A percentile compares a stretch with the other conserved stretches of the same genome.
phyloP scores from a whole-genome alignment of 1,140 invertebrate genomes.

The Subanguina moxae region DNA sequence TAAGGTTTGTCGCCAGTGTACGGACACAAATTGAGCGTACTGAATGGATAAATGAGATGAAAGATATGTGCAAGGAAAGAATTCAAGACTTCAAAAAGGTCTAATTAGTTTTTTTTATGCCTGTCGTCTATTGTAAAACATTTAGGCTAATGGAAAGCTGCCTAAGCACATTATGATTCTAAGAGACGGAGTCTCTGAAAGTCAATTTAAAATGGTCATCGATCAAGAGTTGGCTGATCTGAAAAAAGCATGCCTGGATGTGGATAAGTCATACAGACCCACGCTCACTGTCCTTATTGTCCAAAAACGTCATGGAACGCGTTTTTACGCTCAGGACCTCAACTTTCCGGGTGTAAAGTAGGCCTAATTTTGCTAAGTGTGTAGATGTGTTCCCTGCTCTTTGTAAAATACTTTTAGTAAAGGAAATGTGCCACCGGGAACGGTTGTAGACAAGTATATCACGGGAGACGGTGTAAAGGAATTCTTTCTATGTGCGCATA shows the following conservation, averaged over 20 bases:
- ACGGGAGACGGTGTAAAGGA: constrained; percentile 23
- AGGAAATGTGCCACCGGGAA: constrained; percentile 32
- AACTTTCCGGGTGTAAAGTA: neutral
- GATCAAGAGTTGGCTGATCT: constrained; percentile 16
- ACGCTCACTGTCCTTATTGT: constrained; percentile 30
- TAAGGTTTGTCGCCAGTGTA: constrained; percentile 24
- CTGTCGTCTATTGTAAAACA: too few relatives aligned
- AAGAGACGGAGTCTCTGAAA: constrained; percentile 81
- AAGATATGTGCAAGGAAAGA: constrained; percentile 66
- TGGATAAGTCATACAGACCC: constrained; percentile 11
- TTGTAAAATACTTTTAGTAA: constrained; percentile 22
- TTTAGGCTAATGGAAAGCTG: neutral
- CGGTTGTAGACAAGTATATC: constrained; percentile 34
- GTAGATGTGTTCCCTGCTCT: neutral
- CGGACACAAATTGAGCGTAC: constrained; percentile 30
- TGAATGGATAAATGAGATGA: constrained; percentile 68
- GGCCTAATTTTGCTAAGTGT: neutral
- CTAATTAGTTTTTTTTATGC: neutral
- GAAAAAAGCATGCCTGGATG: constrained; percentile 10
- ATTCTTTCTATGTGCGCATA: constrained; percentile 30
- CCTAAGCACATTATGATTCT: constrained; percentile 66
- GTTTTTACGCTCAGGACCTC: constrained; percentile 23
- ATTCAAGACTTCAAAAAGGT: constrained; percentile 5
- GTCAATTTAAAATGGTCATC: constrained; percentile 68
- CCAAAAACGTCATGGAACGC: constrained; percentile 32